phyloP scores from a whole-genome alignment of 2,888 invertebrate species.

The Meteorus colon region DNA sequence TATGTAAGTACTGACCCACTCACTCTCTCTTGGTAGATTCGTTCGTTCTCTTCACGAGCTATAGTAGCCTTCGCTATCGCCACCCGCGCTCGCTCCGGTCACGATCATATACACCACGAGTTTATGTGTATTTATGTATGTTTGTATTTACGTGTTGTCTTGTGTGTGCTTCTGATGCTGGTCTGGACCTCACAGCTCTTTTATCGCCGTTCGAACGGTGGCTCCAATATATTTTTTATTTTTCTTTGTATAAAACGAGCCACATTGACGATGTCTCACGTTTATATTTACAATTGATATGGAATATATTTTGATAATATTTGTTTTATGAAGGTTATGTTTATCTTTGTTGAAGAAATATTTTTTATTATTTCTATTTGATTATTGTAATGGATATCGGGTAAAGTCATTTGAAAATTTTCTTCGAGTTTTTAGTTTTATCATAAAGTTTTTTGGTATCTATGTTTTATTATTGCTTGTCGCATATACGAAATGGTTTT shows the following conservation, averaged over 20 bases:
- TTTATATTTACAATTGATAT: background rate
- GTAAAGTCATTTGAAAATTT: background rate
- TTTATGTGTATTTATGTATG: background rate
- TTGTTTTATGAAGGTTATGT: background rate
- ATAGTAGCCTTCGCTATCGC: conserved; percentile 28
- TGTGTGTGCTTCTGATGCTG: background rate
- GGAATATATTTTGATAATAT: background rate
- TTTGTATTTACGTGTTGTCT: background rate
- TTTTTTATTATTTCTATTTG: background rate
- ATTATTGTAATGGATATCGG: background rate
- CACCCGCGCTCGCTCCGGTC: conserved; percentile 29
- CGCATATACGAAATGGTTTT: background rate
- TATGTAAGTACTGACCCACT: conserved; percentile 41
- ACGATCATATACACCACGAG: background rate
- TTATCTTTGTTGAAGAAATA: background rate
- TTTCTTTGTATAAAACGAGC: background rate
- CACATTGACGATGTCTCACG: background rate
- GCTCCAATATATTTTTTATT: background rate
- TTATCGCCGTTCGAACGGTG: conserved; percentile 11
- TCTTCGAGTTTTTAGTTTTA: background rate
- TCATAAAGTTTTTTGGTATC: background rate
- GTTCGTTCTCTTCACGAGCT: conserved; percentile 29
- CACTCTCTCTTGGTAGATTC: conserved; percentile 41
- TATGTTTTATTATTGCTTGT: background rate
- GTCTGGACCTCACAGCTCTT: conserved; percentile 19